phyloP scores from a whole-genome alignment of 2,888 invertebrate genomes.

The Pherbina coryleti region DNA sequence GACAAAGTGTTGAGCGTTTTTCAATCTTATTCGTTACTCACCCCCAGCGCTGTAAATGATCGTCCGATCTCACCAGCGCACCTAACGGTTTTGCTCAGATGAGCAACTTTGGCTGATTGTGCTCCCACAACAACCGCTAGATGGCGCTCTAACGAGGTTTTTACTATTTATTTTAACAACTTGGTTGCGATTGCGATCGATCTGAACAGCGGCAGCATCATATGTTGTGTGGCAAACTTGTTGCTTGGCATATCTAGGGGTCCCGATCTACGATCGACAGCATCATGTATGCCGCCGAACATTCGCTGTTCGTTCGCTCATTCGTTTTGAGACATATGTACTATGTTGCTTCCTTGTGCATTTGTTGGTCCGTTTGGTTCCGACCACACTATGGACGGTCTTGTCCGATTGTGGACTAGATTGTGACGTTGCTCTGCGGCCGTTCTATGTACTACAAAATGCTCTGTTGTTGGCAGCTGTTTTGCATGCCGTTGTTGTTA shows the following conservation, averaged over 20 bases:
- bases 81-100: not conserved
- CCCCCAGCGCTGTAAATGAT: not conserved
- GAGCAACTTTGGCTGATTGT: not conserved
- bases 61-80: constrained; percentile 35
- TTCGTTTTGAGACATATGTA: not conserved
- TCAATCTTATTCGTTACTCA: no score
- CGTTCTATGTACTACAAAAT: not conserved
- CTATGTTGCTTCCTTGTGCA: not conserved
- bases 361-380: constrained; percentile 2
- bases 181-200: constrained; percentile 59
- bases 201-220: constrained; percentile 43
- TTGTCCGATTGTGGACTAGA: constrained; percentile 31
- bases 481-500: not conserved
- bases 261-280: constrained; percentile 2
- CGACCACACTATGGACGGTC: not conserved
- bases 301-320: constrained; percentile 5
- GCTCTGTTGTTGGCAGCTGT: constrained; percentile 1
- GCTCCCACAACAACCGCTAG: constrained; percentile 38
- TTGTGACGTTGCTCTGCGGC: not conserved
- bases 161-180: constrained; percentile 52
- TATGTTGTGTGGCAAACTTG: constrained; percentile 11
- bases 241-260: constrained; percentile 20
- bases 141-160: constrained; percentile 49
- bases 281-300: constrained; percentile 12
- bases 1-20: not conserved